phyloP scores from a whole-genome alignment of 1,140 invertebrate species.

The Yoshiicerus persimilis region DNA sequence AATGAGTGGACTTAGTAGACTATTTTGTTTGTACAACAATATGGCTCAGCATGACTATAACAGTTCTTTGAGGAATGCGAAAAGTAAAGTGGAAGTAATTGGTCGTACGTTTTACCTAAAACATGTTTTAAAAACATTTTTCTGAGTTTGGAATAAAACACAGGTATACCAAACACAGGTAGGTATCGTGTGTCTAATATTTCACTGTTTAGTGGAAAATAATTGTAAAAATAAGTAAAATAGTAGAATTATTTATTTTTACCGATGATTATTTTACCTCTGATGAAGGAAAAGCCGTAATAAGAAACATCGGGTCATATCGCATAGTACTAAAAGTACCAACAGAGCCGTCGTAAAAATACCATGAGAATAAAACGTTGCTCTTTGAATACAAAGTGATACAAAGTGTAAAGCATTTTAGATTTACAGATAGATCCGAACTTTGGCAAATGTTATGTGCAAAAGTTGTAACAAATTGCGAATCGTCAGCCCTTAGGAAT shows the following conservation, averaged over 20 bases:
- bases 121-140: too few relatives aligned
- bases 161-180: too few relatives aligned
- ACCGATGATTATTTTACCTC: background rate
- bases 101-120: too few relatives aligned
- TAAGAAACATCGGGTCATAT: background rate
- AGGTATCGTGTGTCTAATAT: too few relatives aligned
- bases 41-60: too few relatives aligned
- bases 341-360: background rate
- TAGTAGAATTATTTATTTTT: background rate
- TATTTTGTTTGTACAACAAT: too few relatives aligned
- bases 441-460: background rate
- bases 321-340: background rate
- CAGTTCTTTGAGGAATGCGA: too few relatives aligned
- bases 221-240: too few relatives aligned
- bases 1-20: too few relatives aligned
- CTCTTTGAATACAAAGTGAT: background rate
- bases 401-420: background rate
- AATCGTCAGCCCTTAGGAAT: conserved; percentile 1
- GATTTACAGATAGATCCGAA: background rate
- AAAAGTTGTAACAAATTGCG: conserved; percentile 4
- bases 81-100: too few relatives aligned
- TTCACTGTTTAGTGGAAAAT: too few relatives aligned
- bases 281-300: background rate
- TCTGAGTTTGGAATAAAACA: too few relatives aligned
- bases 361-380: background rate